Evolutionary conservation across 35 echinoderm and acorn worm genomes (phyloP), one percentile per base, ranked within the genome.

Genomic region (Chiridota heheva): DNA sequence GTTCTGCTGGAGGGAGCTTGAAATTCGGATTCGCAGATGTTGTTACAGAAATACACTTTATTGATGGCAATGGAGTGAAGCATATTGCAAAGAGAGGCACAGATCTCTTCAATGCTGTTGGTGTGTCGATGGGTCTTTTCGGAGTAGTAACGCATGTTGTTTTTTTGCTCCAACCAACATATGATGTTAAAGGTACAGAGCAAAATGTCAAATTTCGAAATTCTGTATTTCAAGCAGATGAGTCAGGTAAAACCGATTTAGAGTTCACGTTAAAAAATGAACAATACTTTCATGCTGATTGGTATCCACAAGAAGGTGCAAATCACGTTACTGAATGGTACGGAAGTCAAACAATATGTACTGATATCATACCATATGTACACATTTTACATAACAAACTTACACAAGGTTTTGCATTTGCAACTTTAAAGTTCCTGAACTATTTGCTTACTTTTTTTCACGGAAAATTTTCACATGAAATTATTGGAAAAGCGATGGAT

Each of bases 1-100:
- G 74, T 10, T 78, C 74, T 39, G 74, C 74, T 40, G 74, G 74
- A 2, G 74, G 74, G 34, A 78, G 74, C 61, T 48, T 78, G 34
- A 57, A 30, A 3, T 57, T 59, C 45, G 74, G 74, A 2, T 78
- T 78, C 32, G 74, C 58, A 60, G 74, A 78, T 41, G 36, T 78
- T 17, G 37, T 78, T 17, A 78, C 58, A 28, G 46, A 56, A 36
- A 58, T 78, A 13, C 51, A 78, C 35, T 78, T 78, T 20, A 40
- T 78, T 30, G 41, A 78, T 20, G 74, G 74, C 0, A 37, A 59
- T 33, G 74, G 74, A 15, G 51, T 59, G 32, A 56, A 25, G 13
- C 12, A 39, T 17, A 33, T 58, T 4, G 74, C 74, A 39, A 38
- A 59, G 49, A 40, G 30, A 56, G 49, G 51, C 2, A 78, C 49